Evolutionary conservation across 1,140 invertebrate genomes (phyloP), one percentile per base, ranked within the genome.

Genomic region (Hycleus phaleratus): DNA sequence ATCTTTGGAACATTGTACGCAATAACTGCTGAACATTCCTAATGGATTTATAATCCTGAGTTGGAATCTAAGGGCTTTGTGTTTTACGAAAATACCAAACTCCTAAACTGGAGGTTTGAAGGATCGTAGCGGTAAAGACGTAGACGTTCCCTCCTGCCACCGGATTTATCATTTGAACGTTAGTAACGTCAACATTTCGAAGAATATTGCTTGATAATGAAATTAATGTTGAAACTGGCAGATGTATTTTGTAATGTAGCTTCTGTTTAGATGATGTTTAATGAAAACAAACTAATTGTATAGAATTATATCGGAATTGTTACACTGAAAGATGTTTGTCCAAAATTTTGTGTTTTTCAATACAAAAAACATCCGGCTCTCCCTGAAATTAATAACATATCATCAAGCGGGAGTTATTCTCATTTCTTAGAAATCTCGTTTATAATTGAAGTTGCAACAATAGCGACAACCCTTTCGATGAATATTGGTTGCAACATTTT

Each of bases 1-100:
- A 68, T 32, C 44, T 39, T 43, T 40, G 53, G 51, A 63, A 53
- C 57, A 59, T 59, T 53, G 11, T 11, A 42, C 40, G 61, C 56
- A 58, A 61, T 61, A 43, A 47, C 50, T 56, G 52, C 38, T 62
- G 51, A 64, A 58, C 58, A 62, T 57, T 61, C 53, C 59, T 65
- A 66, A 66, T 66, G 64, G 64, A 66, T 66, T 66, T 66, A 66
- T 66, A 66, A 66, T 66, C 62, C 61, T 58, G 59, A 56, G 58
- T 53, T 49, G 48, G 57, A 56, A 57, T 56, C 59, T 61, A 57
- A 42, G 51, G 59, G 49, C 46, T 38, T 48, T 46, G 26, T 50
- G 58, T 49, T 53, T 45, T 24, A 56, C 59, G 57, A 45, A 51
- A 38, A 26, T 44, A 39, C 10, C 6, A 7, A 42, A 42, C 9